Conservation (phyloP, 2,113 vertebrate genomes). For the Hippocampus comes region DNA sequence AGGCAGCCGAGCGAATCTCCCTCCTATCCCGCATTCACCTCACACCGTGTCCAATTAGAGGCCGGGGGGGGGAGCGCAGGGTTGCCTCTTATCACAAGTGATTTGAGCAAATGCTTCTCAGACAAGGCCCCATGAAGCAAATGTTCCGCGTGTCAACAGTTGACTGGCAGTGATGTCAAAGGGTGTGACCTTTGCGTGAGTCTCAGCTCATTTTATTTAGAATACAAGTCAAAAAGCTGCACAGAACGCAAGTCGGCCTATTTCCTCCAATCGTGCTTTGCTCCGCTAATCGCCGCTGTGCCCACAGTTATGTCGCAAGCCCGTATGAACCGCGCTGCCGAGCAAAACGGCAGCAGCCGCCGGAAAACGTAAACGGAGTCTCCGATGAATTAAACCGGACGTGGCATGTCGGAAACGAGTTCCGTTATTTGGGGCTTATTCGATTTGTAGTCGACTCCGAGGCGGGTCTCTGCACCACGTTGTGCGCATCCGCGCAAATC, state of each 20-base stretch:
- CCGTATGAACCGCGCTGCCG: too few species aligned
- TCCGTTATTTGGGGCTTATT: too few species aligned
- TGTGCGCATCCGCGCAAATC: background rate
- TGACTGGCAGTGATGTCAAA: conserved; percentile 36
- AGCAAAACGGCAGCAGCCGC: too few species aligned
- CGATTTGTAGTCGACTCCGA: too few species aligned
- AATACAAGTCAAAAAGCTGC: conserved; percentile 11
- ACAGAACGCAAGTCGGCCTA: background rate
- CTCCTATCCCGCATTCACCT: conserved; percentile 44
- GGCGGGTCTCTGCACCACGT: too few species aligned
- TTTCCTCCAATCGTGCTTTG: background rate
- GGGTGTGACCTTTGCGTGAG: conserved; percentile 29
- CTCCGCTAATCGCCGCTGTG: too few species aligned
- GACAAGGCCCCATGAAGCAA: conserved; percentile 35
- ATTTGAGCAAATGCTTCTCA: conserved; percentile 47
- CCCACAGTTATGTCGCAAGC: too few species aligned
- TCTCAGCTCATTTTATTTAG: background rate
- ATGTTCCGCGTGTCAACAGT: conserved; percentile 22
- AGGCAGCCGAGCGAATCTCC: conserved; percentile 22
- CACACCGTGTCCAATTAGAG: conserved; percentile 56
- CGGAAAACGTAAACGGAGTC: too few species aligned
- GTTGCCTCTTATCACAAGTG: conserved; percentile 52
- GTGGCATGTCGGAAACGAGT: too few species aligned
- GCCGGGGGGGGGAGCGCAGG: conserved; percentile 43
- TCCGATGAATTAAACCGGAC: too few species aligned